A percentile compares a stretch with the other conserved stretches of the same genome.
These are phyloP conservation scores for Patella depressa DNA, from an alignment of 2,888 invertebrate genomes.

Conservation along the genomic window DNA sequence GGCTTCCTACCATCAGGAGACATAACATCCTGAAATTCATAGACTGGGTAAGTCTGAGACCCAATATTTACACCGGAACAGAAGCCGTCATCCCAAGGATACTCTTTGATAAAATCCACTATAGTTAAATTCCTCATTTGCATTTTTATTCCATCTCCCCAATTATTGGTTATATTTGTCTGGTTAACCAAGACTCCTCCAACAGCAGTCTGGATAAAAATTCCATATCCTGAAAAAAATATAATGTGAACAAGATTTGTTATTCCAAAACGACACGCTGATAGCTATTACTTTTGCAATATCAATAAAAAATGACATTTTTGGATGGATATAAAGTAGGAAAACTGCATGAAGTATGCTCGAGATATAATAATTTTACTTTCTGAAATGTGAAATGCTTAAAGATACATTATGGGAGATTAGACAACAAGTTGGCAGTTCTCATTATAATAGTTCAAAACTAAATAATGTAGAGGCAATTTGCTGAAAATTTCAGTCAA, in stretches of 20 bases:
- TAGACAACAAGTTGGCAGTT: too few species aligned
- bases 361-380: too few species aligned
- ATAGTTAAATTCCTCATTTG: constrained; percentile 61
- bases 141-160: constrained; percentile 70
- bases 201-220: constrained; percentile 64
- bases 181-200: constrained; percentile 64
- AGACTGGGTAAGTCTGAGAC: constrained; percentile 45
- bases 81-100: constrained; percentile 52
- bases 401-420: too few species aligned
- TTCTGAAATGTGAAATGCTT: too few species aligned
- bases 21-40: constrained; percentile 50
- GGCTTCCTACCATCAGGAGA: constrained; percentile 44
- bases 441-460: too few species aligned
- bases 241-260: too few species aligned
- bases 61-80: constrained; percentile 48
- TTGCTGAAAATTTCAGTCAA: too few species aligned
- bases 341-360: not conserved
- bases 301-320: not conserved
- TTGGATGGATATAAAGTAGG: not conserved
- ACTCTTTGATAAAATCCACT: constrained; percentile 54
- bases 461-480: too few species aligned
- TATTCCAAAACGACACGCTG: too few species aligned
- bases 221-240: constrained; percentile 64
- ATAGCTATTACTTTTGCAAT: not conserved
- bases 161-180: constrained; percentile 62